Evolutionary conservation across 2,888 invertebrate species (phyloP), one percentile per base, ranked within the genome.

Genomic region (Platycheirus albimanus): DNA sequence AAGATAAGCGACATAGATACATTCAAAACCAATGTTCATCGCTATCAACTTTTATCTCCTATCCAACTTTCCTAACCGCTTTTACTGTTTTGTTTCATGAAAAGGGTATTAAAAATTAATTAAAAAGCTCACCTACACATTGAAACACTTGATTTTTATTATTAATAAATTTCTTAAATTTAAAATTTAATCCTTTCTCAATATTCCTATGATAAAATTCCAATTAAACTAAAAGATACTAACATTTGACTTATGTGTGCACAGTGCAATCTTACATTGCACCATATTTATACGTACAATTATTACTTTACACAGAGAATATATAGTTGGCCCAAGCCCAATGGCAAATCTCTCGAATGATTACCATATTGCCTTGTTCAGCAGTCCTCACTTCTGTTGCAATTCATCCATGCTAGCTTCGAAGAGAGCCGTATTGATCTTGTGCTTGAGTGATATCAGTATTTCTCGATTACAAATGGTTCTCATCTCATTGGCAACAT

Each of bases 361-460:
- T n/a, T n/a, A 15, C 56, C 56, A 58, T 13, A 24, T 20, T 38
- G 24, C 41, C 15, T 28, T 41, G 58, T 61, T 5, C 0, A 8
- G n/a, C 13, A n/a, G 17, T 30, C 30, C 8, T 58, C 41, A 84
- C 38, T 85, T 81, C 13, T 92, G 92, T 86, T 89, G 91, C 43
- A 93, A 90, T 87, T 92, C 91, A 13, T 92, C 92, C 92, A 93
- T 93, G 88, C 92, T 93, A 0, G 93, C 93, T 86, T 93, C 93
- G 88, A 93, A 93, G 85, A 93, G 92, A 10, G 92, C 92, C 86
- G 93, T 93, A 86, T 93, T 93, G 75, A 93, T 93, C 87, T 93
- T 93, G 86, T 93, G 93, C 86, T 93, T 93, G 0, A 93, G 91
- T 3, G 93, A 90, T 4, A 93, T 87, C 10, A 93, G 87, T 75